A percentile compares a stretch with the other conserved stretches of the same genome.
These are phyloP conservation scores for Brachionus angularis DNA, from an alignment of 1,140 invertebrate genomes.

Conservation along the genomic window DNA sequence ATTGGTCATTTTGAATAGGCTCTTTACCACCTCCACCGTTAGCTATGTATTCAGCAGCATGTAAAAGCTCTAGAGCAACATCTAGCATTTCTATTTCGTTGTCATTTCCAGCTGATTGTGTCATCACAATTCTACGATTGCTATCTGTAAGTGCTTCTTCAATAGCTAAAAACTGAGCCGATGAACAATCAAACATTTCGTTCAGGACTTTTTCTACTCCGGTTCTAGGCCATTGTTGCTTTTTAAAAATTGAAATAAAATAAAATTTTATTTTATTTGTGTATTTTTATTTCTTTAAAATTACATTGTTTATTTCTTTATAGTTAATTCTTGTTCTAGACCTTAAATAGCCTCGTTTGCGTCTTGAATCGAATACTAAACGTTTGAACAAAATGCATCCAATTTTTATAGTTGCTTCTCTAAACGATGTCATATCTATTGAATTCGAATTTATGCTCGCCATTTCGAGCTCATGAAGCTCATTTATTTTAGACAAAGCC, in stretches of 20 bases:
- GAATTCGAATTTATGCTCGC: slow-evolving; percentile 49
- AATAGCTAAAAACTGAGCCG: slow-evolving; percentile 56
- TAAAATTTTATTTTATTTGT: neutral
- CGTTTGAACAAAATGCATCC: slow-evolving; percentile 57
- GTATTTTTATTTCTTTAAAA: too few species aligned
- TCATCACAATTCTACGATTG: slow-evolving; percentile 53
- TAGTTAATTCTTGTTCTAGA: slow-evolving; percentile 55
- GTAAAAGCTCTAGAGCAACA: slow-evolving; percentile 55
- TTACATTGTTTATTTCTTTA: slow-evolving; percentile 54
- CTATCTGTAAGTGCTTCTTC: slow-evolving; percentile 53
- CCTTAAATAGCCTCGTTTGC: slow-evolving; percentile 54
- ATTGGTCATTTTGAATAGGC: neutral
- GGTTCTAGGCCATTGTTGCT: slow-evolving; percentile 57
- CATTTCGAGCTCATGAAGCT: slow-evolving; percentile 54
- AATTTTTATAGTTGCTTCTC: slow-evolving; percentile 57
- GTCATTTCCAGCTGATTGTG: slow-evolving; percentile 52
- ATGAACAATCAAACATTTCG: slow-evolving; percentile 58
- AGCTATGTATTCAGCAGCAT: slow-evolving; percentile 56
- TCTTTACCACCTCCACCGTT: slow-evolving; percentile 47
- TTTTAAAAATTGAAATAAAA: neutral
- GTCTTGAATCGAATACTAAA: slow-evolving; percentile 54
- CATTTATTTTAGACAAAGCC: slow-evolving; percentile 55
- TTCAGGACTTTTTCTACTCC: slow-evolving; percentile 55
- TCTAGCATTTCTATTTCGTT: slow-evolving; percentile 57
- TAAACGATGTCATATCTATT: slow-evolving; percentile 49